These are phyloP conservation scores for Mola mola DNA, from an alignment of 2,113 vertebrate species.

Conservation along the genomic window DNA sequence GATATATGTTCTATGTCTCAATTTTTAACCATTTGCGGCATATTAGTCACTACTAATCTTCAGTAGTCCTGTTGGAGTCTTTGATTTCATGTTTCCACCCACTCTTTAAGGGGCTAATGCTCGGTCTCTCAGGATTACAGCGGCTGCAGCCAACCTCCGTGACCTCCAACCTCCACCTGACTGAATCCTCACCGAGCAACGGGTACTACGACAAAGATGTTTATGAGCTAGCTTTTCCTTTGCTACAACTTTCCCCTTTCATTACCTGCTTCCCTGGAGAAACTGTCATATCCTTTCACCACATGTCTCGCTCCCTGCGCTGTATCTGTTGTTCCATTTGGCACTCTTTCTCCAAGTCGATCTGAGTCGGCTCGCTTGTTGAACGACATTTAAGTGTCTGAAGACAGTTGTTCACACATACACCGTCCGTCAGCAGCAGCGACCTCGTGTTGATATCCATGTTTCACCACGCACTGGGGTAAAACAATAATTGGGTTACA, in stretches of 20 bases:
- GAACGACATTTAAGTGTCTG: conserved; percentile 10
- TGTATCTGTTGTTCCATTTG: background rate
- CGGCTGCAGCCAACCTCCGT: conserved; percentile 12
- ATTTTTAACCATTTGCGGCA: too few relatives aligned
- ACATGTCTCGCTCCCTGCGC: background rate
- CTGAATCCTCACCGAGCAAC: conserved; percentile 3
- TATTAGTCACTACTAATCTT: too few relatives aligned
- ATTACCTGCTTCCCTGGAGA: background rate
- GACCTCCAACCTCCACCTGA: conserved; percentile 21
- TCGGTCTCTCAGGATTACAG: conserved; percentile 23
- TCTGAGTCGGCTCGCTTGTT: conserved; percentile 20
- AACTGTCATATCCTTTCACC: background rate
- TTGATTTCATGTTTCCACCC: too few relatives aligned
- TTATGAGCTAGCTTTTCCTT: too few relatives aligned
- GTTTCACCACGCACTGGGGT: conserved; percentile 44
- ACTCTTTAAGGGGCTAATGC: too few relatives aligned
- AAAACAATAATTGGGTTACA: too few relatives aligned
- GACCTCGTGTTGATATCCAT: conserved; percentile 13
- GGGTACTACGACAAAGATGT: background rate
- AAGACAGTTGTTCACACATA: conserved; percentile 30
- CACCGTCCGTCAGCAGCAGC: conserved; percentile 29
- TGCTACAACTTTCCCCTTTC: background rate
- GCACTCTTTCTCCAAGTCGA: background rate
- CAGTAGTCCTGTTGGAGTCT: too few relatives aligned
- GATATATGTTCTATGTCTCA: too few relatives aligned